Evolutionary conservation across 2,888 invertebrate genomes (phyloP), one percentile per base, ranked within the genome.

Genomic region (Bugula neritina): DNA sequence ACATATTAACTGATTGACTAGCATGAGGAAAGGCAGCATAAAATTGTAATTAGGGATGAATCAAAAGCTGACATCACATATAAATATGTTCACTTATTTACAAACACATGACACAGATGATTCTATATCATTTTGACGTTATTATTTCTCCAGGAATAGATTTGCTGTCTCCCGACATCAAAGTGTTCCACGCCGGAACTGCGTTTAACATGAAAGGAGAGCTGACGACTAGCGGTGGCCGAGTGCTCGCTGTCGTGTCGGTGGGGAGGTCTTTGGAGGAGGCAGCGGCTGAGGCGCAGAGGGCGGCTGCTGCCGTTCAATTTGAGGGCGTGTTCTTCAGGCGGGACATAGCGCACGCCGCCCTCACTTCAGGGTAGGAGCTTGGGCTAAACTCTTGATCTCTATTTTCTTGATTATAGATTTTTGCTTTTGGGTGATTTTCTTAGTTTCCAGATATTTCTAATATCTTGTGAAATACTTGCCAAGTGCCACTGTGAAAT

Each of bases 241-340:
- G 98, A 76, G 95, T 98, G n/a, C 85, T 98, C 70, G 79, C 80
- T 31, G 88, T 90, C 34, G 91, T 92, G 34, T 90, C 90, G 0
- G 81, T 91, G 58, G 90, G 90, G 0, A 83, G 87, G 0, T 88
- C 90, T 27, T 86, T 96, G 58, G 87, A 89, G 0, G 85, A 86
- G 5, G 94, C 94, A 1, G 90, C 91, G 0, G 88, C 88, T 0
- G 88, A 87, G 73, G 93, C 93, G 25, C 90, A 90, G 0, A 89
- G 91, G 25, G 93, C 79, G 1, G 76, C 91, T 27, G 86, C 88
- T n/a, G 81, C 84, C 2, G 89, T 98, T 21, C 86, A 87, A 75
- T 98, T 96, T 85, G 90, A 91, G 23, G 94, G 93, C 0, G 90
- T 90, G 2, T 93, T 93, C 82, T 92, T 89, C 80, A 87, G 98